Evolutionary conservation across 2,797 vertebrate genomes (phyloP).

Genomic region (Catostomus latipinnis): DNA sequence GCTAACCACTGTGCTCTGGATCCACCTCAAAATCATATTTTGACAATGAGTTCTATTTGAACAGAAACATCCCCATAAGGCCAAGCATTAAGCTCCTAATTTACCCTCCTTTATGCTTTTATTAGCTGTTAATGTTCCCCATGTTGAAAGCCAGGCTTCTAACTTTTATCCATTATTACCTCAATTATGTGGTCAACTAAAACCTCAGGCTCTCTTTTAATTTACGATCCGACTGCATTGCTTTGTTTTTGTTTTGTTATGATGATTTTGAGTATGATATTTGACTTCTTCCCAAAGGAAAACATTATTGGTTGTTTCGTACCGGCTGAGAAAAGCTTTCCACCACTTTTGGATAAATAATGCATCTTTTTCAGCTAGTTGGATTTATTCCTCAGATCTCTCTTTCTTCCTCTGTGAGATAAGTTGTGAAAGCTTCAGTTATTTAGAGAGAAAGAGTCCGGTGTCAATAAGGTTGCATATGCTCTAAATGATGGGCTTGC

Average conservation of each 20-base stretch:
- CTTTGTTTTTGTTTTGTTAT: conserved; percentile 27
- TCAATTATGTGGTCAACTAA: conserved; percentile 63
- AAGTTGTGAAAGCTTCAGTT: conserved; percentile 62
- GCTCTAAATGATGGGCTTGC: conserved; percentile 65
- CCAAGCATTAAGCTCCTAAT: conserved; percentile 67
- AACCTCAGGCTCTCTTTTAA: conserved; percentile 44
- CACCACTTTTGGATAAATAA: conserved; percentile 12
- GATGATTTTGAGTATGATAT: conserved; percentile 29
- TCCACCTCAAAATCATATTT: no score
- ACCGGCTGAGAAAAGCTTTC: conserved; percentile 7
- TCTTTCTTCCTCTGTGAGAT: conserved; percentile 35
- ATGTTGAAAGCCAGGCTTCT: conserved; percentile 62
- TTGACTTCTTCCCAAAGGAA: conserved; percentile 25
- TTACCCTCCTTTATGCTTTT: conserved; percentile 73
- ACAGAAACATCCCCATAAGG: conserved; percentile 64
- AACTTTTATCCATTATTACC: conserved; percentile 69
- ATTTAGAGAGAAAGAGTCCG: conserved; percentile 54
- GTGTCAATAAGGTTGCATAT: conserved; percentile 62
- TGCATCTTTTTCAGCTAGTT: conserved; percentile 4
- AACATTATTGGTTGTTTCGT: conserved; percentile 1
- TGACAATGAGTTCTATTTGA: conserved; percentile 57
- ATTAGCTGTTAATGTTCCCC: conserved; percentile 78
- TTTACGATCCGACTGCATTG: conserved; percentile 48
- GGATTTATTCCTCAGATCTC: conserved; percentile 22
- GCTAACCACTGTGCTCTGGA: no score